Evolutionary conservation across 64 coral and sea anemone species (phyloP), one percentile per base, ranked within the genome.

Genomic region (Cladopsammia gracilis): DNA sequence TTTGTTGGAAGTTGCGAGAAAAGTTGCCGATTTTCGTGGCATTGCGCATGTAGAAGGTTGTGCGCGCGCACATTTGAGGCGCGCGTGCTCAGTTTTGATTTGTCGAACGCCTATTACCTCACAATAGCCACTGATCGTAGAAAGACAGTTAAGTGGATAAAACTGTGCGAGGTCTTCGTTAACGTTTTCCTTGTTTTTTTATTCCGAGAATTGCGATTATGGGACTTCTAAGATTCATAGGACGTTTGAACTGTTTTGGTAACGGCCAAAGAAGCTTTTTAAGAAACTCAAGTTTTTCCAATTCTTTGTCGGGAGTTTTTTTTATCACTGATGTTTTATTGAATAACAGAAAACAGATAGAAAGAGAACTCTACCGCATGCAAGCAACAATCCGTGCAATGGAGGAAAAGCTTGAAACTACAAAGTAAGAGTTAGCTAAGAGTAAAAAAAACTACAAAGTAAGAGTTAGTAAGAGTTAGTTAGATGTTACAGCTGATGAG

Each of bases 241-340:
- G 72, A 75, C 13, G 72, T 75, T 75, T 75, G 18, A 75, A 75
- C 45, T 75, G 72, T n/a, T 75, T 48, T 49, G 15, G 44, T 49
- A 48, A 7, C 7, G 2, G 44, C 18, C 13, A 75, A 49, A 75
- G 72, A 20, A 75, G 7, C 44, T 48, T 47, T 15, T 47, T 47
- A 1, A 74, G 26, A 47, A 5, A 53, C 6, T 42, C 10, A 19
- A 20, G 11, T 20, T 48, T 75, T 75, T 19, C 7, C 19, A 49
- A 6, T 10, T 19, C 4, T 48, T 43, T 7, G 24, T 11, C 12
- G 34, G 0, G 53, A 56, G 34, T 56, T 56, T 56, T 42, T 73
- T 73, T 73, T 6, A 73, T 15, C 47, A 15, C 0, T 20, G 43
- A 48, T 42, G 6, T n/a, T 15, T 49, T 75, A 3, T 16, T 75